Evolutionary conservation across 2,888 invertebrate genomes (phyloP), one percentile per base, ranked within the genome.

Genomic region (Drosophila anceps): DNA sequence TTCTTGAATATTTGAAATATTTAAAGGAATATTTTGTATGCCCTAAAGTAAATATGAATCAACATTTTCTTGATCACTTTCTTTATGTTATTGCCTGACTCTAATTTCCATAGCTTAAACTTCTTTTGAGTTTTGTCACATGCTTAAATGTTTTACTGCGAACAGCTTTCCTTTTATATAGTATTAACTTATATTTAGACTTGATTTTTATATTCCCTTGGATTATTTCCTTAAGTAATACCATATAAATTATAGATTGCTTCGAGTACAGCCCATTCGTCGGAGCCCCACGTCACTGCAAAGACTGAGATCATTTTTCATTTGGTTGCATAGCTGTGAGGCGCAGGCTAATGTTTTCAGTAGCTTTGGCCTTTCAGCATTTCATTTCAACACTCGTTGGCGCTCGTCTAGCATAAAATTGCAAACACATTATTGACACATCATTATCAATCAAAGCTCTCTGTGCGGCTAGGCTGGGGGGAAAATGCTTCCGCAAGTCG

Each of bases 351-450:
- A 43, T 29, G 44, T 37, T 66, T 37, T 37, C 43, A 65, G 66
- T 53, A 46, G 64, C 31, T 51, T 46, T 59, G 54, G 63, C 46
- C 68, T 60, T 44, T 44, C 37, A 37, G 63, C 53, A 53, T 60
- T 44, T 44, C 33, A 33, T 57, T 59, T 74, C 62, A 65, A 46
- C 61, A 66, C 37, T 64, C 54, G 70, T 63, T 73, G 73, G 63
- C 59, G 58, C 58, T 75, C 65, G 59, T 51, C 27, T 73, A 71
- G 77, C 89, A 87, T 87, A 70, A 84, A 84, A 82, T 81, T 81
- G 79, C 78, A 73, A 82, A 76, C 91, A 84, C 81, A 76, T 92
- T 91, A 91, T 91, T 92, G 91, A 91, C 91, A 91, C 90, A 88
- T 88, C 87, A 83, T 91, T 91, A 90, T 92, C 84, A 91, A 91